Conservation (phyloP, 2,888 invertebrate genomes). For the Graphium colonna region DNA sequence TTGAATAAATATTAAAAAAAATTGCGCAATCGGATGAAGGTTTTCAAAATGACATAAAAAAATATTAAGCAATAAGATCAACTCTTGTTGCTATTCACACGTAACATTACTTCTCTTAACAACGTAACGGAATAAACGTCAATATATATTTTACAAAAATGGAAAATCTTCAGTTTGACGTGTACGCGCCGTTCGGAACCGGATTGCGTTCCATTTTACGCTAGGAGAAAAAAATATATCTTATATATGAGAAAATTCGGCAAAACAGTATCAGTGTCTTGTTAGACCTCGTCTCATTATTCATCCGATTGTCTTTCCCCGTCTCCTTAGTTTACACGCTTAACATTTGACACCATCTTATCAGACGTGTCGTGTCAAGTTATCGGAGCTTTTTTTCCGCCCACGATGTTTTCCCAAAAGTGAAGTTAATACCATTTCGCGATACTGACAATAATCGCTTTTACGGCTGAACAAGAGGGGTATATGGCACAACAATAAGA, state of each 20-base stretch:
- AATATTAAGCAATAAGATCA: too few relatives aligned
- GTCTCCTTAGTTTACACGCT: conserved; percentile 6
- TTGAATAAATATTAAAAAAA: too few relatives aligned
- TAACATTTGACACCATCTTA: not conserved
- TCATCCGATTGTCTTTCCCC: not conserved
- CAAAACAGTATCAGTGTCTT: conserved; percentile 8
- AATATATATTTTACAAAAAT: too few relatives aligned
- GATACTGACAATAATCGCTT: not conserved
- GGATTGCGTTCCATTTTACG: not conserved
- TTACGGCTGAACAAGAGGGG: too few relatives aligned
- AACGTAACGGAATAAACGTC: too few relatives aligned
- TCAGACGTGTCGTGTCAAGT: not conserved
- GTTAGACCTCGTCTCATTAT: conserved; percentile 8
- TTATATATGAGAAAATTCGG: conserved; percentile 2
- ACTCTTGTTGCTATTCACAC: not conserved
- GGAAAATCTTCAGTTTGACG: too few relatives aligned
- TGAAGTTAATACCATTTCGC: not conserved
- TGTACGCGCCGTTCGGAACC: too few relatives aligned
- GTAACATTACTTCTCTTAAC: not conserved
- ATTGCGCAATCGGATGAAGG: too few relatives aligned
- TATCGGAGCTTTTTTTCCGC: not conserved
- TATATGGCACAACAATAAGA: too few relatives aligned
- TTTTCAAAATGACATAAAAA: too few relatives aligned
- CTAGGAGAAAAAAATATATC: not conserved
- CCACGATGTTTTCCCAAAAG: not conserved